Evolutionary conservation across 2,797 vertebrate genomes (phyloP), one percentile per base, ranked within the genome.

Genomic region (Channa striata): DNA sequence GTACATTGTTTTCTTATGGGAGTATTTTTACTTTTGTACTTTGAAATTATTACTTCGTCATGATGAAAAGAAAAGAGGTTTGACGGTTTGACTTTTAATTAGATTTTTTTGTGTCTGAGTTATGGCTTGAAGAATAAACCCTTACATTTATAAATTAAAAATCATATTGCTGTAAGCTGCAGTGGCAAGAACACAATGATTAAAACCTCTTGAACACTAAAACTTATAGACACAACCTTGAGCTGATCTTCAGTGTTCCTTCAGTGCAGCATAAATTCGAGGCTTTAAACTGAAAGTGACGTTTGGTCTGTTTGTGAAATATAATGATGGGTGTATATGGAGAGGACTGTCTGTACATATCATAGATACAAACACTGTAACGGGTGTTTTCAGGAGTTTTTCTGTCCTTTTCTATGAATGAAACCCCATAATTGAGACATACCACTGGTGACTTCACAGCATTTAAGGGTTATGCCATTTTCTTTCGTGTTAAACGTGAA

Each of bases 181-280:
- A 73, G 48, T 47, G 58, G 30, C 47, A 39, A 39, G 11, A n/a
- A 46, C 20, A 59, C 39, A 20, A 19, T 10, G 19, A 54, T 47
- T 14, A 59, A 80, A 69, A 58, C 5, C 10, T 53, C 11, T 37
- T 53, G 20, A 68, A 68, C 52, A 57, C 21, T 40, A 37, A 77
- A 70, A 72, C 47, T 68, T 51, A 19, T 1, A 54, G 20, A 57
- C 8, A 2, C 63, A 69, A 84, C 72, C 77, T 78, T 71, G 63
- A 74, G 72, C 17, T 66, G 51, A 50, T 74, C 40, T 68, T 67
- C 11, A 12, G 30, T 23, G 30, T 33, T 56, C 2, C 63, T 52
- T 73, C 11, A 48, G 2, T 4, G 19, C 20, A 52, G 53, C 13
- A 60, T 23, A 54, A 53, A 57, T 21, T 54, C 8, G 2, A 39